Evolutionary conservation across 2,113 vertebrate species (phyloP).

Genomic region (Chamaetylas fuelleborni): DNA sequence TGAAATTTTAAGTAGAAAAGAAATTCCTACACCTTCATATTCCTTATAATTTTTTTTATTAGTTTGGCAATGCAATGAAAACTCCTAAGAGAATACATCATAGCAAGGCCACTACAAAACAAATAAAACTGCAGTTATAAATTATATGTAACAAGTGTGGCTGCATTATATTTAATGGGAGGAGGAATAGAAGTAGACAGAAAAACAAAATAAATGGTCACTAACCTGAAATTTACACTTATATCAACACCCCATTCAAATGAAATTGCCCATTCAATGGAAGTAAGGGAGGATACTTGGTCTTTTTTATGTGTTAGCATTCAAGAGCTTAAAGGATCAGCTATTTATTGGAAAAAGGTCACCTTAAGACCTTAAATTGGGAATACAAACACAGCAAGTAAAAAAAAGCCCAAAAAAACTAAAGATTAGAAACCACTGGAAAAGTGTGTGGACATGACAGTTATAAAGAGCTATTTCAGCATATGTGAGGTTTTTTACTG

Average conservation of each 20-base stretch:
- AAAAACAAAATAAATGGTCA: not conserved
- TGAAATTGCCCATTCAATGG: not conserved
- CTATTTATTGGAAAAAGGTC: not conserved
- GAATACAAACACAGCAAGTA: not conserved
- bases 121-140: not conserved
- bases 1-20: not conserved
- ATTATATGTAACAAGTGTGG: not conserved
- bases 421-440: not conserved
- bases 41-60: not conserved
- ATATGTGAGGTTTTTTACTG: not conserved
- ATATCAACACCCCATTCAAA: not conserved
- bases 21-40: not conserved
- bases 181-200: not conserved
- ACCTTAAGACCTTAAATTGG: not conserved
- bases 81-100: not conserved
- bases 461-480: not conserved
- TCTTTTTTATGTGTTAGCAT: not conserved
- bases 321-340: not conserved
- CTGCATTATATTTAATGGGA: not conserved
- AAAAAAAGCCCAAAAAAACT: too few relatives aligned
- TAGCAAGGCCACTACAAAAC: not conserved
- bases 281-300: not conserved
- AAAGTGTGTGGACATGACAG: accelerated
- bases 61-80: not conserved
- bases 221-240: not conserved